Conservation (phyloP, 2,797 vertebrate genomes). For the Eulemur coronatus region DNA sequence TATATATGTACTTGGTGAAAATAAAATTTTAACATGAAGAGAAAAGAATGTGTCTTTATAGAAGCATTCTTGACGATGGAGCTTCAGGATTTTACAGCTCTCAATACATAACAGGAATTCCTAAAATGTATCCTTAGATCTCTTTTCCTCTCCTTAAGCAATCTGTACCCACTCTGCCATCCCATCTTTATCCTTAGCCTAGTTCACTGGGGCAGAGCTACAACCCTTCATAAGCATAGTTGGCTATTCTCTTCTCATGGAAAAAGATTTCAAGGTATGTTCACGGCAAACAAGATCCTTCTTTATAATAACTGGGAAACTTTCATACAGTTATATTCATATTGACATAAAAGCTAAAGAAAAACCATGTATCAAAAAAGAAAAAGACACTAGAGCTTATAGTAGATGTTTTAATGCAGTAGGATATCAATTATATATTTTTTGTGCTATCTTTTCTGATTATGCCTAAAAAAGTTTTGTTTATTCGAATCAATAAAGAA, state of each 20-base stretch:
- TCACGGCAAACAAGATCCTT: not conserved
- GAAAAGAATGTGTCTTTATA: not conserved
- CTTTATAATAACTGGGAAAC: not conserved
- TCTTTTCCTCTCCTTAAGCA: not conserved
- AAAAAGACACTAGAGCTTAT: not conserved
- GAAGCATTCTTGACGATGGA: not conserved
- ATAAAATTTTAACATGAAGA: not conserved
- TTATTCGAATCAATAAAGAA: not conserved
- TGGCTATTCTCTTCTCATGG: not conserved
- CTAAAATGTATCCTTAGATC: not conserved
- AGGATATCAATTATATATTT: not conserved
- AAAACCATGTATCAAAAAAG: not conserved
- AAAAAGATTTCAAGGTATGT: not conserved
- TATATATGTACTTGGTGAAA: not conserved
- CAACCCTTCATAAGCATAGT: not conserved
- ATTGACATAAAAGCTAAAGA: not conserved
- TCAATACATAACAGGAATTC: not conserved
- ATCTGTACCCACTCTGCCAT: not conserved
- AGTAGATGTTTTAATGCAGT: not conserved
- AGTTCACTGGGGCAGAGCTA: not conserved
- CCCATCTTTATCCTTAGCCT: not conserved
- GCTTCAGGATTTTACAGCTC: not conserved
- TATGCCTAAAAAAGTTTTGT: not conserved
- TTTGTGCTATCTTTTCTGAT: not conserved
- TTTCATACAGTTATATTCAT: not conserved